phyloP scores from a whole-genome alignment of 2,888 invertebrate genomes.

The Eledona agricola region DNA sequence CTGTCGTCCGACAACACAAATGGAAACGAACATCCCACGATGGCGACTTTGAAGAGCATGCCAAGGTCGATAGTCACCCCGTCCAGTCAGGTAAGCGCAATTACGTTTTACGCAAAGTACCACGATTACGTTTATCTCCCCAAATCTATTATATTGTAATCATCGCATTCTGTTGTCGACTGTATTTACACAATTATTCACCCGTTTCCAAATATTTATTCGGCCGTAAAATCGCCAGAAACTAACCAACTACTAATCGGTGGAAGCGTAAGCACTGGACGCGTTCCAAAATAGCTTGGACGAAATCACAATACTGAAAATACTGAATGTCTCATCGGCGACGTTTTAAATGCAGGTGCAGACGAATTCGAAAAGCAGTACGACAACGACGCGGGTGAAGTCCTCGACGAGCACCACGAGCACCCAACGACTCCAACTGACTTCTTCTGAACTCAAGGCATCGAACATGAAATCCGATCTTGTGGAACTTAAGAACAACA shows the following conservation, averaged over 20 bases:
- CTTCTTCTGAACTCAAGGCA: constrained; percentile 78
- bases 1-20: constrained; percentile 56
- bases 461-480: constrained; percentile 84
- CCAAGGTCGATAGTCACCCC: constrained; percentile 55
- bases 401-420: constrained; percentile 63
- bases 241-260: constrained; percentile 9
- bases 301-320: constrained; percentile 51
- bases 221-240: constrained; percentile 6
- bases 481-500: constrained; percentile 81
- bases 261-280: constrained; percentile 30
- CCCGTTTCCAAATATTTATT: constrained; percentile 4
- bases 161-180: constrained; percentile 8
- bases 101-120: constrained; percentile 4
- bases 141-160: constrained; percentile 21
- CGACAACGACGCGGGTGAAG: constrained; percentile 65
- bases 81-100: constrained; percentile 56
- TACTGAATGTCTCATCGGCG: constrained; percentile 47
- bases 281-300: constrained; percentile 32
- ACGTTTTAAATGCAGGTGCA: constrained; percentile 55
- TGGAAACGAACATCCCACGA: constrained; percentile 54
- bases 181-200: constrained; percentile 18
- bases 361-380: constrained; percentile 70
- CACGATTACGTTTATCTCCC: constrained; percentile 2
- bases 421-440: constrained; percentile 49
- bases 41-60: constrained; percentile 50